Evolutionary conservation across 2,113 vertebrate species (phyloP), one percentile per base, ranked within the genome.

Genomic region (Solea senegalensis): DNA sequence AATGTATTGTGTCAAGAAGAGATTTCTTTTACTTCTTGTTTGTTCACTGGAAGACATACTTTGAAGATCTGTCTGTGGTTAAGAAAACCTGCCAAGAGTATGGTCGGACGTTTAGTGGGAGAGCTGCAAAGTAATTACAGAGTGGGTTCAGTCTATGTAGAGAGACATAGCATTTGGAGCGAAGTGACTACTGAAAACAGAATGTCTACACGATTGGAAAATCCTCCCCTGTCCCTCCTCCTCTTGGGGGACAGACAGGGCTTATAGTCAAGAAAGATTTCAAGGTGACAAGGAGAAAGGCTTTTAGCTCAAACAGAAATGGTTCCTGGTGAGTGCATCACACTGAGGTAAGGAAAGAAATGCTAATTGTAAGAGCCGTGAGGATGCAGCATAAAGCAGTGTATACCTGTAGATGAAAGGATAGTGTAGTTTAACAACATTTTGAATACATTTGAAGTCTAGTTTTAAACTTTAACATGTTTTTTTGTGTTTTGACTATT

Each of bases 111-210:
- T 87, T 84, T 76, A 76, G 40, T 82, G 77, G 80, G 82, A 82
- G 73, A 86, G 80, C 75, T 82, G 65, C 74, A 76, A 44, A 50
- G 83, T 91, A 93, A 93, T 90, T 91, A 91, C 70, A 92, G 85
- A 78, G 84, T 78, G 69, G 78, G 76, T 79, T 63, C 28, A 62
- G 82, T 76, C 77, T 86, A 73, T 79, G 85, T 66, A 76, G 78
- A 79, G 81, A 85, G 66, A 84, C 83, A 34, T 88, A 75, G 54
- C 81, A 87, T 90, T 91, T 86, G 51, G 74, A 77, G 64, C 73
- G 69, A 72, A 76, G 65, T 56, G 44, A 72, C 74, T 76, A 9
- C 65, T 80, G 69, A 86, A 75, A 83, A 76, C 76, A 76, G 58
- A 64, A 64, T 72, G 72, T 87, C 78, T 76, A 70, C 78, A 73